Evolutionary conservation across 2,797 vertebrate genomes (phyloP).

Genomic region (Rhincodon typus): DNA sequence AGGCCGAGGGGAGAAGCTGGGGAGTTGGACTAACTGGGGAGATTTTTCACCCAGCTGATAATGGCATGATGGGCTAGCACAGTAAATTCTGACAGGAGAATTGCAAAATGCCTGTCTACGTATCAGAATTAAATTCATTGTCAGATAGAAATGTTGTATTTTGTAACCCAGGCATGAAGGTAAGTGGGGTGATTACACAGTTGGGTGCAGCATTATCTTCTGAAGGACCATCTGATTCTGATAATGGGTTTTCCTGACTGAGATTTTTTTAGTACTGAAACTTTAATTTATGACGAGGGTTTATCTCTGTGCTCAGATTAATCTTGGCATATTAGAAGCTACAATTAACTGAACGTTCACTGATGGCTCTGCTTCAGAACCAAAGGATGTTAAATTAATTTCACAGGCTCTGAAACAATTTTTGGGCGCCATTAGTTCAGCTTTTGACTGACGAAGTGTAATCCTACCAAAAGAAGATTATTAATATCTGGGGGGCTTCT

Average conservation of each 20-base stretch:
- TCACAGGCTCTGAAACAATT: neutral
- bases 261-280: neutral
- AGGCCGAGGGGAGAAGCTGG: no score
- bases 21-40: neutral
- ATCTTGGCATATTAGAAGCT: constrained; percentile 13
- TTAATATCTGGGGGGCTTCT: neutral
- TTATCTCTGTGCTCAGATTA: constrained; percentile 29
- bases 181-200: neutral
- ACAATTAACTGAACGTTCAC: neutral
- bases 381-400: neutral
- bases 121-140: constrained; percentile 8
- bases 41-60: neutral
- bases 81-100: neutral
- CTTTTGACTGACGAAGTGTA: neutral
- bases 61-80: neutral
- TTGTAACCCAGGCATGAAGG: neutral
- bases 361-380: constrained; percentile 7
- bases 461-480: neutral
- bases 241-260: constrained; percentile 10
- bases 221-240: neutral
- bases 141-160: neutral
- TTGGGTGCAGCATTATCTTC: neutral
- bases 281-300: neutral
- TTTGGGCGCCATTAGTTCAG: neutral
- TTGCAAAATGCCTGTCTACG: neutral